A percentile compares a stretch with the other conserved stretches of the same genome.
Conservation (phyloP, 2,797 vertebrate species). For the Micrastur ruficollis region DNA sequence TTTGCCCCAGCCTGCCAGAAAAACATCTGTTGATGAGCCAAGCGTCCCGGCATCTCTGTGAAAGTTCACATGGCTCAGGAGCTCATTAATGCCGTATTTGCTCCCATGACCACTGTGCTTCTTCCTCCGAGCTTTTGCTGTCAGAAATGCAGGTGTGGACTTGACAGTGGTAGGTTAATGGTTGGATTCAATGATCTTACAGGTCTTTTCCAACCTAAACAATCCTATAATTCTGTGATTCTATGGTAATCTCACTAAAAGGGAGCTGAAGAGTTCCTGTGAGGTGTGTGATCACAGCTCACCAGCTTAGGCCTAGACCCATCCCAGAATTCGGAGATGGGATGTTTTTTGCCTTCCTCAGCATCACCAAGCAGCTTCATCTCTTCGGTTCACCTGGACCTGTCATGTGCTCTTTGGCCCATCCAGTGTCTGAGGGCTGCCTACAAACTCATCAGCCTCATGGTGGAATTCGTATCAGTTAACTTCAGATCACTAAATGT, state of each 20-base stretch:
- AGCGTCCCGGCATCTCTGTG: neutral
- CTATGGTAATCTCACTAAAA: neutral
- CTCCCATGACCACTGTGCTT: neutral
- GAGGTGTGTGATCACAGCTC: neutral
- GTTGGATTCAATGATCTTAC: too few relatives aligned
- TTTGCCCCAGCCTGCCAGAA: neutral
- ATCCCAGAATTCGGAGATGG: neutral
- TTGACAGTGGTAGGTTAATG: too few relatives aligned
- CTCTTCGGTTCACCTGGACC: neutral
- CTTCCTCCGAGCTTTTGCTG: neutral
- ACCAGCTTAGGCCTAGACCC: neutral
- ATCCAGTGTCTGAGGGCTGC: neutral
- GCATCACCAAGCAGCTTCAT: neutral
- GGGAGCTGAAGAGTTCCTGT: neutral
- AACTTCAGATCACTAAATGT: neutral
- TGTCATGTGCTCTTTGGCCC: neutral
- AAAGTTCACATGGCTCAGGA: neutral
- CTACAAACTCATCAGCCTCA: neutral
- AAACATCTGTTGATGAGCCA: neutral
- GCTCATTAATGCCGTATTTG: neutral
- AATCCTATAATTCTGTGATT: too few relatives aligned
- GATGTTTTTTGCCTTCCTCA: neutral
- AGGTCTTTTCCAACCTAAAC: too few relatives aligned
- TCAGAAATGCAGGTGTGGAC: neutral
- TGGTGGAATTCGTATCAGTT: neutral